Evolutionary conservation across 2,797 vertebrate species (phyloP), one percentile per base, ranked within the genome.

Genomic region (Bovichtus variegatus): DNA sequence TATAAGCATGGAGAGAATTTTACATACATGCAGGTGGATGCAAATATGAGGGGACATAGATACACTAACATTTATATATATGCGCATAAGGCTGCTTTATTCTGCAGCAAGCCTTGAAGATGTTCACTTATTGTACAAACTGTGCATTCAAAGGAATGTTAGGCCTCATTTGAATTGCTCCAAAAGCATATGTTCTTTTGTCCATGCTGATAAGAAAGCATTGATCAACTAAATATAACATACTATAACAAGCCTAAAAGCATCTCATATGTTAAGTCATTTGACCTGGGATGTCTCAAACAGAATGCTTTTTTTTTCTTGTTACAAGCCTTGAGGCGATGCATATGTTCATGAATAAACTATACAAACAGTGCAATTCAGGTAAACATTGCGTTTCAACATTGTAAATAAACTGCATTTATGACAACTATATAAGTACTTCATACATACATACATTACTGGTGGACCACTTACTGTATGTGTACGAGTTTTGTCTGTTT

Each of bases 291-390:
- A 63, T 36, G 41, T 68, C 74, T 83, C 75, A 76, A 82, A 78
- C 71, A 74, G 63, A 84, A 86, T 72, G 34, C 71, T 67, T 65
- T 62, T 70, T n/a, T 70, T 36, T 61, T 70, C 25, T 31, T n/a
- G 38, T 41, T 77, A 31, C n/a, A 64, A 54, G 50, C 51, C 75
- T 55, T 4, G 49, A 41, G 62, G 66, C 11, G 9, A 57, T 11
- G 19, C 64, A 72, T 23, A 61, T 66, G 60, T 76, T 82, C 47
- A 81, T 73, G 36, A 71, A 74, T 78, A 73, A 80, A 73, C 68
- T 43, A 44, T 15, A 51, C 15, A 78, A 55, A 70, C 13, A 18
- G 8, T 34, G 60, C 18, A 49, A 36, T 49, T 77, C 19, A 81
- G 27, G 43, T 78, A 78, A 75, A 69, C 66, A 74, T 43, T 7